Percentiles rank a stretch among this genome's conserved stretches.
Conservation (phyloP, 2,113 vertebrate species). For the Scalopus aquaticus region DNA sequence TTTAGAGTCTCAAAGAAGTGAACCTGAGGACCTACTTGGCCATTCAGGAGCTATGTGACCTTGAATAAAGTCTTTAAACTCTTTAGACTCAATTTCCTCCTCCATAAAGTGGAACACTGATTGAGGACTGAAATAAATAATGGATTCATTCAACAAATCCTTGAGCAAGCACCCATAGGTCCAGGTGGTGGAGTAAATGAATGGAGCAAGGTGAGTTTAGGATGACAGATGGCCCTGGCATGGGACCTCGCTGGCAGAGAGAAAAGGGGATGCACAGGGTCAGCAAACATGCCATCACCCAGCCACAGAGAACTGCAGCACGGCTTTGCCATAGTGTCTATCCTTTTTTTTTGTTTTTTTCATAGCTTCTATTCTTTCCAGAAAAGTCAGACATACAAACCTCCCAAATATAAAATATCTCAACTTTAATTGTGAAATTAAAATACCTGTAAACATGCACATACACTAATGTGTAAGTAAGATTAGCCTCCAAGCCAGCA, state of each 20-base stretch:
- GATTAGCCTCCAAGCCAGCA: background rate
- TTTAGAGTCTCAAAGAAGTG: background rate
- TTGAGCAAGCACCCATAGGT: background rate
- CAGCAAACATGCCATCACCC: background rate
- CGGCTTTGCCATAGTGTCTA: background rate
- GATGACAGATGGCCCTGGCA: background rate
- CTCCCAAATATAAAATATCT: background rate
- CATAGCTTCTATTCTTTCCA: background rate
- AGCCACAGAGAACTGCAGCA: accelerated
- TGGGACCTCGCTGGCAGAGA: background rate
- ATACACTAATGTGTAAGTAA: background rate
- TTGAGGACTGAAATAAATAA: background rate
- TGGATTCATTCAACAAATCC: background rate
- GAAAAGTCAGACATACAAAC: background rate
- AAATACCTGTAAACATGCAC: background rate
- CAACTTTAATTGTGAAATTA: background rate
- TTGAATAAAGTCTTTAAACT: background rate
- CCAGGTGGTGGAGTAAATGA: accelerated
- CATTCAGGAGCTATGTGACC: background rate
- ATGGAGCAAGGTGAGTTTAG: too few relatives aligned
- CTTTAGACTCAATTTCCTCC: background rate
- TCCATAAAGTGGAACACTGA: background rate
- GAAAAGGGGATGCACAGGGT: background rate
- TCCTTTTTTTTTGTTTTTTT: too few relatives aligned
- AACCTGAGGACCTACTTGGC: too few relatives aligned